phyloP scores from a whole-genome alignment of 2,888 invertebrate species.

The Caenorhabditis auriculariae region DNA sequence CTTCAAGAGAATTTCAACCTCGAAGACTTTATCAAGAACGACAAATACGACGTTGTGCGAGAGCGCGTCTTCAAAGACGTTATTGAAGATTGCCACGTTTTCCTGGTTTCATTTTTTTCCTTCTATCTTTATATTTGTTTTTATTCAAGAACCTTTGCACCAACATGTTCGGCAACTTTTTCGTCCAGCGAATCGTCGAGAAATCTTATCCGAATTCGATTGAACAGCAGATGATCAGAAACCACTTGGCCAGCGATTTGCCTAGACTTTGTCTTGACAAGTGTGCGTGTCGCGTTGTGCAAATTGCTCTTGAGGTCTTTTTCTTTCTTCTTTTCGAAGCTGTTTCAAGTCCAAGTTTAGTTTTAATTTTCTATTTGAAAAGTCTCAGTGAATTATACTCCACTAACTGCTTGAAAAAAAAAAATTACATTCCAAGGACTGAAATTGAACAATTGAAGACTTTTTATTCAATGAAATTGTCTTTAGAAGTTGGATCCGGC shows the following conservation, averaged over 20 bases:
- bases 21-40: too few species aligned
- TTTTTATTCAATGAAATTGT: too few species aligned
- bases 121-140: neutral
- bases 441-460: too few species aligned
- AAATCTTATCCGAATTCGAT: neutral
- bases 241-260: neutral
- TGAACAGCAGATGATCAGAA: neutral
- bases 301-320: neutral
- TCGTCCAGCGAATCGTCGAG: neutral
- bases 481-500: too few species aligned
- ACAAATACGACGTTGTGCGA: slow-evolving; percentile 5
- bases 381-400: too few species aligned
- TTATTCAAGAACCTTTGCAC: slow-evolving; percentile 3
- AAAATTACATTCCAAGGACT: too few species aligned
- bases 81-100: neutral
- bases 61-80: slow-evolving; percentile 10
- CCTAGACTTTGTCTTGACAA: neutral
- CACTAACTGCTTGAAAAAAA: too few species aligned
- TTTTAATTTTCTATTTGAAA: too few species aligned
- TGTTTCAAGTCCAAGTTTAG: too few species aligned
- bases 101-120: slow-evolving; percentile 1
- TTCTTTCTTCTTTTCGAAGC: neutral
- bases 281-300: neutral
- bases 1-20: slow-evolving; percentile 13
- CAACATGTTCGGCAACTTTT: neutral